phyloP scores from a whole-genome alignment of 1,140 invertebrate species.

The Agrilus planipennis region DNA sequence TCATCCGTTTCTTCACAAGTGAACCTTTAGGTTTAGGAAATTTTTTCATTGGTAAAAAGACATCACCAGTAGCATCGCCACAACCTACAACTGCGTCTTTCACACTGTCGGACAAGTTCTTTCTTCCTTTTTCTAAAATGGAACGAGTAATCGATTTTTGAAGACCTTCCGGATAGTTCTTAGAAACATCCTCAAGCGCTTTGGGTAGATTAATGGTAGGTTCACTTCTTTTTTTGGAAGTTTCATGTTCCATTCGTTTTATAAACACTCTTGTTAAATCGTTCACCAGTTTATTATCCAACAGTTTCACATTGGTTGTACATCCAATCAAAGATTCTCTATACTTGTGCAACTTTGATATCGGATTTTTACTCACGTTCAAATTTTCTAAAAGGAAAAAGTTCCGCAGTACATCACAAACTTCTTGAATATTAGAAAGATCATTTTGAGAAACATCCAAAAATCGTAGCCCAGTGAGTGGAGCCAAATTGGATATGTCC shows the following conservation, averaged over 20 bases:
- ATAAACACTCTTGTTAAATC: conserved; percentile 39
- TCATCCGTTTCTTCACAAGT: too few species aligned
- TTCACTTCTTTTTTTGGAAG: conserved; percentile 4
- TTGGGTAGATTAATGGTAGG: neutral
- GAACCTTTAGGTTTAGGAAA: too few species aligned
- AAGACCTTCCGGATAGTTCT: too few species aligned
- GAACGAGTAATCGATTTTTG: too few species aligned
- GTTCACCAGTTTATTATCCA: conserved; percentile 39
- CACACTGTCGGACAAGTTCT: too few species aligned
- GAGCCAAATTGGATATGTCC: conserved; percentile 32
- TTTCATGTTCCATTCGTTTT: conserved; percentile 38
- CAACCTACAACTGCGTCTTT: too few species aligned
- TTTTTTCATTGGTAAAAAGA: too few species aligned
- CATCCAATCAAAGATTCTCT: conserved; percentile 51
- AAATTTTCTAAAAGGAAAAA: conserved; percentile 40
- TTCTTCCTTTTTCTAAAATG: too few species aligned
- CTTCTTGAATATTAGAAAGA: conserved; percentile 35
- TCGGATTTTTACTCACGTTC: conserved; percentile 47
- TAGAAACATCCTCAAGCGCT: too few species aligned
- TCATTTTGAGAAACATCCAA: conserved; percentile 40
- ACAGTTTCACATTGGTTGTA: conserved; percentile 40
- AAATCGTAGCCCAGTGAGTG: conserved; percentile 33
- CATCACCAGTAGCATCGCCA: too few species aligned
- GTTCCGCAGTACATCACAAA: conserved; percentile 39
- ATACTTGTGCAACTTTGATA: conserved; percentile 45